Evolutionary conservation across 1,140 invertebrate species (phyloP).

Genomic region (Drosophila eugracilis): DNA sequence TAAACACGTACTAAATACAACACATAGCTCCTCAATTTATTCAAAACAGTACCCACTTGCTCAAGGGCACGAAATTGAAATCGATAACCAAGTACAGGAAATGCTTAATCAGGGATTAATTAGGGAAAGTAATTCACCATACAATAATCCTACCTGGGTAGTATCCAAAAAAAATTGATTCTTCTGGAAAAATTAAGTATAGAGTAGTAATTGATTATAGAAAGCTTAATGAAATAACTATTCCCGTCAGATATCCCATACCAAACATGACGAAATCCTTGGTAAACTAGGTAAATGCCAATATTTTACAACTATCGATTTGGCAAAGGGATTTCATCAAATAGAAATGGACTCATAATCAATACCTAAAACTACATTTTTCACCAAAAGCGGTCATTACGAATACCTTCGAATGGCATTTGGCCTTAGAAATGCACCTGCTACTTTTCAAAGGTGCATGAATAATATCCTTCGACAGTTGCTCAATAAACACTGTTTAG

Average conservation of each 20-base stretch:
- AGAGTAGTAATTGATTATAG: conserved; percentile 9
- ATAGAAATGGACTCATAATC: not conserved
- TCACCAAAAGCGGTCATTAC: not conserved
- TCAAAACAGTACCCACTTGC: conserved; percentile 4
- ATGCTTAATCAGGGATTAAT: conserved; percentile 6
- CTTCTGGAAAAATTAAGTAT: conserved; percentile 1
- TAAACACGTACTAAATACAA: no score
- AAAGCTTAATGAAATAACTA: conserved; percentile 4
- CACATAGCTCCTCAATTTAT: not conserved
- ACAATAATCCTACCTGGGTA: conserved; percentile 5
- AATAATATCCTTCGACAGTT: conserved; percentile 12
- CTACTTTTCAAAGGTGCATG: conserved; percentile 9
- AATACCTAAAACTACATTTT: conserved; percentile 1
- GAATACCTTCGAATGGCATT: conserved; percentile 1
- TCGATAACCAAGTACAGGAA: not conserved
- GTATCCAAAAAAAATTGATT: not conserved
- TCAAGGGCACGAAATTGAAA: not conserved
- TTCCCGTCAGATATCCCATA: conserved; percentile 1
- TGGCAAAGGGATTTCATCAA: conserved; percentile 1
- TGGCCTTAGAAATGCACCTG: conserved; percentile 8
- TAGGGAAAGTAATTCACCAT: not conserved
- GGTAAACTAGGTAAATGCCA: conserved; percentile 3
- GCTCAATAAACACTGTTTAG: conserved; percentile 2
- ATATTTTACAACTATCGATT: conserved; percentile 4
- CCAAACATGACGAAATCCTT: conserved; percentile 6